Evolutionary conservation across 2,113 vertebrate genomes (phyloP), one percentile per base, ranked within the genome.

Genomic region (Tachuris rubrigastra): DNA sequence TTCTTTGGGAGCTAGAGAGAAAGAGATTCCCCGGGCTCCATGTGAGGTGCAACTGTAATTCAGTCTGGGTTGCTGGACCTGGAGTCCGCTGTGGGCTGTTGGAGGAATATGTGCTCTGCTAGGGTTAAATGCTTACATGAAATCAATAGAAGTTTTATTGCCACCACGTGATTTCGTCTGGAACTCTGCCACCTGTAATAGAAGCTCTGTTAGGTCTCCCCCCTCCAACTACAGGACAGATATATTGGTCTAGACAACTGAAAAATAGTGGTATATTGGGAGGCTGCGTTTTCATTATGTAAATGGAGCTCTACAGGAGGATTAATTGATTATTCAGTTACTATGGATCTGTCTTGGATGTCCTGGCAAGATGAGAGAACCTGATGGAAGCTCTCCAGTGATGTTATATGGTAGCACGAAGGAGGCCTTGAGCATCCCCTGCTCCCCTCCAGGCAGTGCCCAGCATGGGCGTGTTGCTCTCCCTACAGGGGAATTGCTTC

Each of bases 261-360:
- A 97, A 97, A 97, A 97, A 65, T 97, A 96, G 96, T 93, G 92
- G 97, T 98, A 97, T 97, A 97, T 85, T 97, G 96, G 94, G 59
- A 33, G 25, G 37, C 92, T 96, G 96, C 49, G 6, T 98, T 98
- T 98, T 98, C 98, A 98, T 98, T 98, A 98, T 98, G 98, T 98
- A 98, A 98, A 98, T 98, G 96, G 98, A 97, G 83, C 91, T 93
- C 96, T 96, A 96, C 96, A 90, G 91, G 95, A 97, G 96, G 96
- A 97, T 97, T 98, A 98, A 98, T 98, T 97, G 98, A 98, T 98
- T 98, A 97, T 98, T 97, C 97, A 94, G 97, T 98, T 97, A 96
- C 97, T 96, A 79, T 90, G 95, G 96, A 92, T 95, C 96, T 92
- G 92, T 90, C 97, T 98, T 97, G 88, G 95, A 95, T 91, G 95